Conservation (phyloP, 2,113 vertebrate species). For the Rissa tridactyla region DNA sequence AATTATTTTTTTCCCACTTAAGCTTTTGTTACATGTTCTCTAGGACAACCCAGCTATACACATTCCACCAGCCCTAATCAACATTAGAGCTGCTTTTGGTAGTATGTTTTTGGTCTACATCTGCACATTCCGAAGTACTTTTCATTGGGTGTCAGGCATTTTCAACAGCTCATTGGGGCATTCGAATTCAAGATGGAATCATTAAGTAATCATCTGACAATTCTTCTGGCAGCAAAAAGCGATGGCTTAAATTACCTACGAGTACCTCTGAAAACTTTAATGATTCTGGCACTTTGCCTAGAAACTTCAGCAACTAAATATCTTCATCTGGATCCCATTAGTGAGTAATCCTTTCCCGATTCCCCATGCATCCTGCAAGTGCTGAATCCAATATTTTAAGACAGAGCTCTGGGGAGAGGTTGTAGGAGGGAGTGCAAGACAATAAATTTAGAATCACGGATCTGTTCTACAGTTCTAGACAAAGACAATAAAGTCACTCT, state of each 20-base stretch:
- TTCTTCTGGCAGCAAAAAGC: neutral
- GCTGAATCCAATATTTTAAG: neutral
- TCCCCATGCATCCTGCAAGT: neutral
- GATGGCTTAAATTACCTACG: neutral
- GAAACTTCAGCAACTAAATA: neutral
- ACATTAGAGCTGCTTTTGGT: neutral
- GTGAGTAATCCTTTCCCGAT: neutral
- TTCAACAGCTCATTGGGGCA: neutral
- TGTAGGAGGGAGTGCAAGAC: neutral
- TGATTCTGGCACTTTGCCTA: slow-evolving; percentile 12
- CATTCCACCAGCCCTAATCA: neutral
- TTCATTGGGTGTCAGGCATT: neutral
- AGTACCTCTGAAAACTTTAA: neutral
- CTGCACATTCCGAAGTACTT: neutral
- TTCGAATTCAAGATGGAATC: neutral
- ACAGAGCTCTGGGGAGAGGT: neutral
- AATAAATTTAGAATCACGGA: neutral
- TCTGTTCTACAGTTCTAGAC: neutral
- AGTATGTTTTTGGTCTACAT: neutral
- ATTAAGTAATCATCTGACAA: neutral
- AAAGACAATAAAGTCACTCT: neutral
- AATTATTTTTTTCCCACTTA: neutral
- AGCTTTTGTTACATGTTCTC: neutral
- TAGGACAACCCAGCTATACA: neutral
- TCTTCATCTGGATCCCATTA: neutral